Percentiles rank a stretch among this genome's conserved stretches.
phyloP scores from a whole-genome alignment of 2,797 vertebrate species.

The Sebastes diploproa region DNA sequence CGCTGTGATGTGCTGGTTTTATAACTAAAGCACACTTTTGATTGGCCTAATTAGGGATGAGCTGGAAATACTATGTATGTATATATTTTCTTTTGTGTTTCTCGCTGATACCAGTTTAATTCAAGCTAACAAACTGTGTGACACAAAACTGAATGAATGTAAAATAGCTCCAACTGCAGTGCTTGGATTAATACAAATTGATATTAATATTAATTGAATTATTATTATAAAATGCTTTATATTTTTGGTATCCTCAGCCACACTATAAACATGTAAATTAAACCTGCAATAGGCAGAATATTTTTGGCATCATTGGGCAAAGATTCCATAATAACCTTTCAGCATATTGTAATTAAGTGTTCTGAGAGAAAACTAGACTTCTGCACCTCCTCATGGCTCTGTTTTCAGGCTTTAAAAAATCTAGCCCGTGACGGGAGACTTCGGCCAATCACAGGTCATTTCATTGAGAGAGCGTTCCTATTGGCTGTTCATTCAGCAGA shows the following conservation, averaged over 20 bases:
- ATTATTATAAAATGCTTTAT: too few relatives aligned
- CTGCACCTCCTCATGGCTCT: too few relatives aligned
- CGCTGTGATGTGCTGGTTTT: slow-evolving; percentile 44
- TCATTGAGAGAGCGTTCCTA: too few relatives aligned
- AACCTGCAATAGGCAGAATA: background rate
- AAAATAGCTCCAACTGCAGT: background rate
- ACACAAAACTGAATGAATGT: slow-evolving; percentile 1
- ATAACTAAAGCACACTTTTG: slow-evolving; percentile 50
- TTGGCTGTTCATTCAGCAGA: too few relatives aligned
- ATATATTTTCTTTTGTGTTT: slow-evolving; percentile 11
- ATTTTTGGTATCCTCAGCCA: background rate
- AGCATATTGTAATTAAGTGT: too few relatives aligned
- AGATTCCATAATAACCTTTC: too few relatives aligned
- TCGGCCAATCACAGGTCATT: too few relatives aligned
- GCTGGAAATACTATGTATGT: slow-evolving; percentile 10
- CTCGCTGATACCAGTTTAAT: slow-evolving; percentile 4
- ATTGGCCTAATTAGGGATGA: slow-evolving; percentile 64
- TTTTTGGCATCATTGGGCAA: too few relatives aligned
- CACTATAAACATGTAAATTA: background rate
- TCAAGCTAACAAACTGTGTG: background rate
- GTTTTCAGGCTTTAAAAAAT: too few relatives aligned
- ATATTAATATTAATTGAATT: too few relatives aligned
- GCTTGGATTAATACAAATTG: background rate
- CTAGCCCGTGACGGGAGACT: too few relatives aligned
- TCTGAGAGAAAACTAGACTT: too few relatives aligned